A percentile compares a stretch with the other conserved stretches of the same genome.
Evolutionary conservation across 2,113 vertebrate genomes (phyloP).

Genomic region (Tachysurus fulvidraco): DNA sequence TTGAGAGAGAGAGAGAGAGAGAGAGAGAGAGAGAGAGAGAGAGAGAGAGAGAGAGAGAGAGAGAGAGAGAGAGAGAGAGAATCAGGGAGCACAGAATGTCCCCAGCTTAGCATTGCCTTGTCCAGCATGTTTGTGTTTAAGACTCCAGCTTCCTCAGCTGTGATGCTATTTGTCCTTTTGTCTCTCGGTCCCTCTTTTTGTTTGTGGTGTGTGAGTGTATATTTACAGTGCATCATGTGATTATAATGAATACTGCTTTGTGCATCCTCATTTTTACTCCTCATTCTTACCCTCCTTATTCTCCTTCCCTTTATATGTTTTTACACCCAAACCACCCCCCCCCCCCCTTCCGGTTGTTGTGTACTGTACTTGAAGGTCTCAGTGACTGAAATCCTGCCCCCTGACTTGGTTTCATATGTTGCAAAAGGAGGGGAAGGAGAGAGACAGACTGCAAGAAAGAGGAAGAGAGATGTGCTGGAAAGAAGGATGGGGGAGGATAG

Average conservation of each 20-base stretch:
- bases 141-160: conserved; percentile 26
- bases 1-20: conserved; percentile 53
- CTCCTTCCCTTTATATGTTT: conserved; percentile 53
- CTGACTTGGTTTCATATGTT: conserved; percentile 76
- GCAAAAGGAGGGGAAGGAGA: conserved; percentile 72
- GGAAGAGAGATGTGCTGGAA: conserved; percentile 49
- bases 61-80: neutral
- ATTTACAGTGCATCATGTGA: conserved; percentile 72
- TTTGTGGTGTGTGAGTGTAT: conserved; percentile 63
- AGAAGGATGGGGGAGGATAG: conserved; percentile 39
- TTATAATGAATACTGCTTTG: conserved; percentile 67
- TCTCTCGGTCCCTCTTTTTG: conserved; percentile 41
- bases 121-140: conserved; percentile 35
- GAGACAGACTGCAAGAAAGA: conserved; percentile 67
- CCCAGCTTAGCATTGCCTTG: conserved; percentile 45
- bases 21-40: conserved; percentile 39
- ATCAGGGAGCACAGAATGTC: conserved; percentile 18
- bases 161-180: conserved; percentile 50
- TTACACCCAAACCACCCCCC: conserved; percentile 55
- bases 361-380: conserved; percentile 70
- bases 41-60: neutral
- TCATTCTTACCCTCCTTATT: too few species aligned
- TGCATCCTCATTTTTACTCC: conserved; percentile 70
- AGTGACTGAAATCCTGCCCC: conserved; percentile 74
- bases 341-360: conserved; percentile 70